Conservation (phyloP, 2,113 vertebrate species). For the Pomatorhinus ruficollis region DNA sequence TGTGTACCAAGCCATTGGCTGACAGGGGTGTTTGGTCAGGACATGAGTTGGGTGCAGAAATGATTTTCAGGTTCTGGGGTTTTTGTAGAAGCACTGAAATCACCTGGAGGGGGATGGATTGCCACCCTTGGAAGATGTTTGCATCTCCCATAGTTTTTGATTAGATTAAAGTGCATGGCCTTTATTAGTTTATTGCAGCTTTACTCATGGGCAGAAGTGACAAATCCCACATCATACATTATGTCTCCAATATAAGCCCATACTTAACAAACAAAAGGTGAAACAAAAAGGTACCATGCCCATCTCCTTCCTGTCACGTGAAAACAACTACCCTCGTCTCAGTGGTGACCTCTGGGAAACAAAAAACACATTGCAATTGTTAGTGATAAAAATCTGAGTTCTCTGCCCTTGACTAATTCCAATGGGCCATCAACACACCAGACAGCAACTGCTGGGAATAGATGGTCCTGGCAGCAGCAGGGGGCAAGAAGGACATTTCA, state of each 20-base stretch:
- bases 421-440: not conserved
- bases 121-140: not conserved
- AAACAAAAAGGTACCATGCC: not conserved
- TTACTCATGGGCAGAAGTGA: not conserved
- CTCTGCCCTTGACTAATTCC: not conserved
- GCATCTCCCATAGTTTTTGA: not conserved
- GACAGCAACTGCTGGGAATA: not conserved
- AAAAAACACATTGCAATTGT: not conserved
- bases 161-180: not conserved
- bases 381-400: not conserved
- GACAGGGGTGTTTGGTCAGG: rapidly evolving
- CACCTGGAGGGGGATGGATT: not conserved
- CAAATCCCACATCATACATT: not conserved
- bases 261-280: not conserved
- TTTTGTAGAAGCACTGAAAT: not conserved
- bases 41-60: not conserved
- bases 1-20: not conserved
- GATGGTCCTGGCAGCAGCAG: not conserved
- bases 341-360: not conserved
- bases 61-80: not conserved
- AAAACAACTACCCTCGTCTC: not conserved
- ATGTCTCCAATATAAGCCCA: not conserved
- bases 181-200: not conserved
- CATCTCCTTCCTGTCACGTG: not conserved
- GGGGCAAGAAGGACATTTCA: not conserved